Conservation (phyloP, 2,113 vertebrate genomes). For the Chaetops frenatus region DNA sequence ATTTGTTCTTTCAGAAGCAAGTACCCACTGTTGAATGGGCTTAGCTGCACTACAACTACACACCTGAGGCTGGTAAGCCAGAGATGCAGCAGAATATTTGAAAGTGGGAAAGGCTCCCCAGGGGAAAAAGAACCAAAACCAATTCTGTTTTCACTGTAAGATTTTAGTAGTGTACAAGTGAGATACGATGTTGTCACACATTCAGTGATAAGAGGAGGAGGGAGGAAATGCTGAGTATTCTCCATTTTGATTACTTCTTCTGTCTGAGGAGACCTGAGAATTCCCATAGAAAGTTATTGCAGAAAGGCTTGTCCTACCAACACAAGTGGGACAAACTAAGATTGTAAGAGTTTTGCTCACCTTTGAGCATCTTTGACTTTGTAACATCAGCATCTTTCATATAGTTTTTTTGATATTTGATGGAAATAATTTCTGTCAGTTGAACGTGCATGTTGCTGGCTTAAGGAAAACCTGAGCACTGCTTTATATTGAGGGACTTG, state of each 20-base stretch:
- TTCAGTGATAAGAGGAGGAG: neutral
- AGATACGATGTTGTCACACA: fast-evolving
- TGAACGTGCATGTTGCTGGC: neutral
- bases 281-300: neutral
- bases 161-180: neutral
- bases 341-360: neutral
- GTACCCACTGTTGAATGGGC: neutral
- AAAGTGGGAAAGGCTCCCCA: neutral
- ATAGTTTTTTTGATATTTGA: neutral
- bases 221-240: neutral
- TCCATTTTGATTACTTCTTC: neutral
- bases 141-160: neutral
- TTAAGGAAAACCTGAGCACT: neutral
- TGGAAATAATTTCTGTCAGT: neutral
- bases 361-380: neutral
- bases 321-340: neutral
- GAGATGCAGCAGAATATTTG: neutral
- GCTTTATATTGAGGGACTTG: neutral
- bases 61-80: neutral
- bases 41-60: neutral
- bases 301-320: neutral
- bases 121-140: neutral
- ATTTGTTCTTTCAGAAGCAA: neutral
- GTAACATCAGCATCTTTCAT: neutral
- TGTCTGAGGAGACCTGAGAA: neutral